Base-by-base conservation (phyloP, 2,113 vertebrate species). In the Macrotus californicus region DNA sequence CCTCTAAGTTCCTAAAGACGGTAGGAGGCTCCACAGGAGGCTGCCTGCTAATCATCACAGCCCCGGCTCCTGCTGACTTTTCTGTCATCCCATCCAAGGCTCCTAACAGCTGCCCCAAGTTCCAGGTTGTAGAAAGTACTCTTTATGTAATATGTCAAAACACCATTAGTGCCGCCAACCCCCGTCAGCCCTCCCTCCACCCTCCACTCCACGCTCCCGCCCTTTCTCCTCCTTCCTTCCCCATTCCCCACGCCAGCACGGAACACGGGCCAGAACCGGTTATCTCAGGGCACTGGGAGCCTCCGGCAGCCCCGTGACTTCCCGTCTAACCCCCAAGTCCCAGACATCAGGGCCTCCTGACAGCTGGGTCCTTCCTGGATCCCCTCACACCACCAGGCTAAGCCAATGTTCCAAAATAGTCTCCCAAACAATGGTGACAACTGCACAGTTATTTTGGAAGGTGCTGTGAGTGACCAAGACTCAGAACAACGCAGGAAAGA, bases 351-450 rank as follows among this genome's bases (percentile, higher is more conserved):
- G 61, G 84, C 72, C 70, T 81, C 19, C 89, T 6, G 90, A 98
- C 98, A 98, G 98, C 98, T 98, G 98, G 94, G 77, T 22, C 41
- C 18, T 89, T 94, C 96, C 97, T 76, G 95, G 91, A 93, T 97
- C 95, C 94, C 94, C 36, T 31, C 31, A 93, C 91, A 97, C 92
- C 97, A 92, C 73, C 86, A 92, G 96, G 61, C 97, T 94, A 98
- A 98, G 97, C 39, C 10, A 61, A 8, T 0, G 76, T 95, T 98
- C 98, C 98, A 98, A 98, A 98, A 98, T 97, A 98, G 97, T 67
- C 75, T 83, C 90, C 93, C n/a, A 0, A 87, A 91, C 93, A 61
- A 69, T 3, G 69, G 96, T 82, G 98, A 98, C 98, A 98, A 98
- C 98, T 98, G 98, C 66, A 5, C 76, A 73, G 96, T 97, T 98